Evolutionary conservation across 92 coral and sea anemone species (phyloP), one percentile per base, ranked within the genome.

Genomic region (Paramuricea clavata): DNA sequence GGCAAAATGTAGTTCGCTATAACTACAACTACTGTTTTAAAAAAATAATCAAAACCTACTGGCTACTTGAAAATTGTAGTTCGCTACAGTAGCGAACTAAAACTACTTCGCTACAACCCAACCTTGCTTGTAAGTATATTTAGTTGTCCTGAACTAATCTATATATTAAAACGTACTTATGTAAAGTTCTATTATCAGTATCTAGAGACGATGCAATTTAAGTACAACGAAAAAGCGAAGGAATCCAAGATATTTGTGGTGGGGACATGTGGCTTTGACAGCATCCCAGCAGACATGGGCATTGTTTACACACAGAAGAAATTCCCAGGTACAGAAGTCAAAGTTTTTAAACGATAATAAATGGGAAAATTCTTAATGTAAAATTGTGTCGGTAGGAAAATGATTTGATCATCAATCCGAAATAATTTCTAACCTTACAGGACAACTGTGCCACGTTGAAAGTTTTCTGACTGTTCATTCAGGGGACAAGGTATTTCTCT

Each of bases 211-310:
- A 94, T 93, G 97, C 99, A 96, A 89, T 72, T 87, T 23, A 93
- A 96, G 90, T 96, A 94, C 86, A 87, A 96, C 85, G 96, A 92
- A 36, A 77, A 85, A 60, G 99, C 99, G 4, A 88, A 70, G 6
- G 86, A 85, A 1, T 87, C 91, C 22, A 92, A 93, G 8, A 49
- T 93, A 6, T 94, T 93, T 39, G 74, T 96, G 36, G 74, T 96
- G 69, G 98, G 99, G 26, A 94, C 99, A 12, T 96, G 99, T 90
- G 99, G 99, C 43, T 96, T 96, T 83, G 99, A 96, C 79, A 96
- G 99, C 78, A 94, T 94, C 26, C 99, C 99, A 21, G 98, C 97
- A 11, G 99, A 96, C 62, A 94, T 96, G 98, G 99, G 99, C 43
- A 89, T 91, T 59, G 82, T 87, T 16, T 96, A 89, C 82, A 85